Percentiles rank a stretch among this genome's conserved stretches.
These are phyloP conservation scores for Coreoperca whiteheadi DNA, from an alignment of 2,113 vertebrate species.

Conservation along the genomic window DNA sequence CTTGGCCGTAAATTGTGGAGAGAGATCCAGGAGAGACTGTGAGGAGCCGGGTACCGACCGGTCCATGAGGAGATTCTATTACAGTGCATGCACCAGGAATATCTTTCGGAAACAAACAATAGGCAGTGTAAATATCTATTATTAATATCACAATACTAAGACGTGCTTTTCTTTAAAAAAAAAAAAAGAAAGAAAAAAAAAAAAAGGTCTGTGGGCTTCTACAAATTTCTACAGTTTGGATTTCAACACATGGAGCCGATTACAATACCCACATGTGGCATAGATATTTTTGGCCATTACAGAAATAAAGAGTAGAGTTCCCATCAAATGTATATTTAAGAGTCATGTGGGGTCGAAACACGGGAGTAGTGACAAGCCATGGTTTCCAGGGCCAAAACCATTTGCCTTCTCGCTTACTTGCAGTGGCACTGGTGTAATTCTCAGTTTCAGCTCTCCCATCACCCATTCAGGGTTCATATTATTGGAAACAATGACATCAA, in stretches of 20 bases:
- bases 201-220: background rate
- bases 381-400: conserved; percentile 40
- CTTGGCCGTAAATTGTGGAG: conserved; percentile 46
- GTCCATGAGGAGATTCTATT: too few relatives aligned
- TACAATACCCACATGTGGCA: conserved; percentile 45
- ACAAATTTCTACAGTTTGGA: conserved; percentile 1
- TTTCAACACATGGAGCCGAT: conserved; percentile 47
- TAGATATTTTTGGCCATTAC: conserved; percentile 20
- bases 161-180: background rate
- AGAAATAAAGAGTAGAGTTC: conserved; percentile 45
- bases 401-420: conserved; percentile 34
- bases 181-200: background rate
- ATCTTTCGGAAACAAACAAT: background rate
- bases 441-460: conserved; percentile 51
- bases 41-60: too few relatives aligned
- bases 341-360: conserved; percentile 37
- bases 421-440: conserved; percentile 34
- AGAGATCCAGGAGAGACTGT: conserved; percentile 1
- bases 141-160: background rate
- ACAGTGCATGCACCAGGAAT: conserved; percentile 3
- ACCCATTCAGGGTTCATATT: conserved; percentile 49
- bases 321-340: conserved; percentile 31
- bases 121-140: background rate
- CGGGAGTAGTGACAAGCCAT: conserved; percentile 23
- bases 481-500: conserved; percentile 73